Conservation (phyloP, 1,140 invertebrate species). For the Cydia splendana region DNA sequence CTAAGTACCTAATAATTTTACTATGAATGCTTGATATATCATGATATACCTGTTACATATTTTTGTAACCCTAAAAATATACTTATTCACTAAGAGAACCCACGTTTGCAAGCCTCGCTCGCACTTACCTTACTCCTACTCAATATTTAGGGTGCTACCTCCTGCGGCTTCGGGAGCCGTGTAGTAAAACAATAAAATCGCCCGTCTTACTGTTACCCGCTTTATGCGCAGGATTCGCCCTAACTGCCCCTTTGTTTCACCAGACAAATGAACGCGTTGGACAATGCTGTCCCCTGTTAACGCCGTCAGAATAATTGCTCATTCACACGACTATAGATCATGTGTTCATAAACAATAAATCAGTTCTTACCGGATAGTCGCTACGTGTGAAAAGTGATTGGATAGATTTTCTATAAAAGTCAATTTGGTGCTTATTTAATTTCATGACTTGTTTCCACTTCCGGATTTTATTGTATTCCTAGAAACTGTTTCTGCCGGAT, state of each 20-base stretch:
- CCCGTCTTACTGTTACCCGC: slow-evolving; percentile 60
- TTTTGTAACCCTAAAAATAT: background rate
- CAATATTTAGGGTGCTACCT: slow-evolving; percentile 66
- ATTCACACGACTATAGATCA: slow-evolving; percentile 12
- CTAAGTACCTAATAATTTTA: no score
- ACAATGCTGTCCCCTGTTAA: slow-evolving; percentile 44
- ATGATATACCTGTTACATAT: background rate
- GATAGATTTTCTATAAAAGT: no score
- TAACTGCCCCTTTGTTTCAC: slow-evolving; percentile 61
- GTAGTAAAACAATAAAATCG: slow-evolving; percentile 73
- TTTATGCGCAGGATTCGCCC: slow-evolving; percentile 51
- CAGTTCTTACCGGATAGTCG: background rate
- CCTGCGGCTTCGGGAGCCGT: slow-evolving; percentile 66
- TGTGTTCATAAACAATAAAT: slow-evolving; percentile 10
- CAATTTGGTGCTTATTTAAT: no score
- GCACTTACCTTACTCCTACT: slow-evolving; percentile 29
- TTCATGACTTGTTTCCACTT: no score
- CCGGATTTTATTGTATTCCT: no score
- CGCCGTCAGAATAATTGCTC: slow-evolving; percentile 28
- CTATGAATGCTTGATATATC: no score
- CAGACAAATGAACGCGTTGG: slow-evolving; percentile 64
- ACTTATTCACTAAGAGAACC: background rate
- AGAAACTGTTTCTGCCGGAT: no score
- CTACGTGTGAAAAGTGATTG: background rate
- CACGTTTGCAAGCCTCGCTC: background rate